phyloP scores from a whole-genome alignment of 1,140 invertebrate species.

The Eumeta japonica region DNA sequence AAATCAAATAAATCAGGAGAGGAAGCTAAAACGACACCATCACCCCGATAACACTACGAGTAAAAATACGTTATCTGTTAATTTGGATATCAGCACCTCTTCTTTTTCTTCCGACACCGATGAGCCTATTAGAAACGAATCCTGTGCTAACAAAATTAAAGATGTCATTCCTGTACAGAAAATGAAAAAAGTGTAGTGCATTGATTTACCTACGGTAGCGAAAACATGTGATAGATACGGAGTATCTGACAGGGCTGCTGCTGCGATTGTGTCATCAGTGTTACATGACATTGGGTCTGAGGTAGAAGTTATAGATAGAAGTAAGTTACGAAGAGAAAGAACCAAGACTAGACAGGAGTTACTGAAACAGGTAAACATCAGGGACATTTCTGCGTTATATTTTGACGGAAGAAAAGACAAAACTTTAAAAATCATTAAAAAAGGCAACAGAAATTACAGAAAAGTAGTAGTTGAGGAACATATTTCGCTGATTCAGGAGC shows the following conservation, averaged over 20 bases:
- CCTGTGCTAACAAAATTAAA: too few species aligned
- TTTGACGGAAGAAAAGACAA: conserved; percentile 26
- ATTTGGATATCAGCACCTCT: too few species aligned
- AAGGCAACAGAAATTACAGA: conserved; percentile 15
- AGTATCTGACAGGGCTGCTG: conserved; percentile 24
- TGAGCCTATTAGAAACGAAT: too few species aligned
- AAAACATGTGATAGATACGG: conserved; percentile 23
- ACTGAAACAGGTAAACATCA: conserved; percentile 3
- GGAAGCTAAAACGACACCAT: too few species aligned
- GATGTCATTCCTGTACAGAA: conserved; percentile 2
- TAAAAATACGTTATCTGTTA: too few species aligned
- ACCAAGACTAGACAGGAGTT: conserved; percentile 11
- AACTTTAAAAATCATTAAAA: conserved; percentile 21
- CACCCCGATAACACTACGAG: too few species aligned
- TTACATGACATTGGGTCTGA: conserved; percentile 15
- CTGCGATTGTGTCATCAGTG: conserved; percentile 22
- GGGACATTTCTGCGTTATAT: conserved; percentile 12
- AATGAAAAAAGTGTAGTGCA: conserved; percentile 2
- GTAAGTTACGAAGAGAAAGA: conserved; percentile 21
- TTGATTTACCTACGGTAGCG: conserved; percentile 10
- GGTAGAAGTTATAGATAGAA: conserved; percentile 19
- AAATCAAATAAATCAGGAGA: too few species aligned
- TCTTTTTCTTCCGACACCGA: too few species aligned
- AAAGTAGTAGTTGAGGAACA: conserved; percentile 2
- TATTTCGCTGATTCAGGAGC: conserved; percentile 5